These are phyloP conservation scores for Trissolcus japonicus DNA, from an alignment of 2,888 invertebrate genomes.

Conservation along the genomic window DNA sequence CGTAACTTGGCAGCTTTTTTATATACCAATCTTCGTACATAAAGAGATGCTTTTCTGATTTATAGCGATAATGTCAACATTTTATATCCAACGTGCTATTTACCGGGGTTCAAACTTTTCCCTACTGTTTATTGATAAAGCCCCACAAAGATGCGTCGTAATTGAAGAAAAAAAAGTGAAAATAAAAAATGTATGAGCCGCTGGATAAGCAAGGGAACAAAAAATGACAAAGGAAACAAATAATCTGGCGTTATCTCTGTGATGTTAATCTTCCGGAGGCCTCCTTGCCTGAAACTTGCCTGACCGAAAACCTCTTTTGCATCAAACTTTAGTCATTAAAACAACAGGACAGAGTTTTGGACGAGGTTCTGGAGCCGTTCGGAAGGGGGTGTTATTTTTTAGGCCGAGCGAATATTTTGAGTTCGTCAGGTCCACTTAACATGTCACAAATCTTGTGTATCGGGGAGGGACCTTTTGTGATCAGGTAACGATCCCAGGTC, in stretches of 20 bases:
- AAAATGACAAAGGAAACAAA: background rate
- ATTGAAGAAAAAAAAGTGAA: too few relatives aligned
- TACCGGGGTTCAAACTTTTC: too few relatives aligned
- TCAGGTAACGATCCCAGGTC: constrained; percentile 34
- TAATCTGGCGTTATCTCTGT: background rate
- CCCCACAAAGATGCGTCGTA: too few relatives aligned
- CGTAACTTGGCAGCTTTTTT: constrained; percentile 39
- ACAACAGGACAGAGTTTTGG: background rate
- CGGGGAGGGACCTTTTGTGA: constrained; percentile 16
- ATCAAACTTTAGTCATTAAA: background rate
- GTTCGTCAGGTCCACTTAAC: background rate
- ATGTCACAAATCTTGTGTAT: constrained; percentile 9
- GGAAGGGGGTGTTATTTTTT: background rate
- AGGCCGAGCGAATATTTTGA: background rate
- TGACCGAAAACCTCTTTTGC: constrained; percentile 1
- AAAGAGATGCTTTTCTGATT: constrained; percentile 24
- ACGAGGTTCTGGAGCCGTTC: too few relatives aligned
- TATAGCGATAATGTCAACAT: constrained; percentile 13
- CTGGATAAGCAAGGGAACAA: too few relatives aligned
- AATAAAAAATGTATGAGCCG: too few relatives aligned
- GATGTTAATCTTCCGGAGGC: background rate
- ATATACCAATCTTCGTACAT: constrained; percentile 1
- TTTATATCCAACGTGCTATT: background rate
- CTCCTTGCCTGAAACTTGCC: constrained; percentile 1
- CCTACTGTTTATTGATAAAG: too few relatives aligned